A percentile compares a stretch with the other conserved stretches of the same genome.
Conservation (phyloP, 2,113 vertebrate genomes). For the Etia nguti region DNA sequence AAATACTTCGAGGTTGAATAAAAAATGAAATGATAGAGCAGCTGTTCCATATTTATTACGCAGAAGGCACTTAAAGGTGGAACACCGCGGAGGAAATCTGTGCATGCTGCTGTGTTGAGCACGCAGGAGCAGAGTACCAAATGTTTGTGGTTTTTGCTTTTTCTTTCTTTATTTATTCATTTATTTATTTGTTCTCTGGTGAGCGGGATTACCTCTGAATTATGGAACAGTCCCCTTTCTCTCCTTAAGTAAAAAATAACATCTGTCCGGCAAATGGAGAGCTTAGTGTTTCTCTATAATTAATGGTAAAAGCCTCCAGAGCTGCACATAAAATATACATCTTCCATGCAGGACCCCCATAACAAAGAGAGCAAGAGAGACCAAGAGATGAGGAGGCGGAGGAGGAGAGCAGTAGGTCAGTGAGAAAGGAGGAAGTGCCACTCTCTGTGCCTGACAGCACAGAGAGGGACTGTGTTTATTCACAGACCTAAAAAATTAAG, state of each 20-base stretch:
- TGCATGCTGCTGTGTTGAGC: conserved; percentile 2
- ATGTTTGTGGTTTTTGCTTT: conserved; percentile 64
- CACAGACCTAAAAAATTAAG: not conserved
- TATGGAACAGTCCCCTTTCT: conserved; percentile 74
- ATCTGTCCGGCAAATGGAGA: conserved; percentile 79
- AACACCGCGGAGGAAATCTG: conserved; percentile 16
- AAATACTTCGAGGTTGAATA: conserved; percentile 40
- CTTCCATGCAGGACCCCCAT: conserved; percentile 29
- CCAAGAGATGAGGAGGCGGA: not conserved
- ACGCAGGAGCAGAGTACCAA: conserved; percentile 7
- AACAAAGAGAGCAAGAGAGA: conserved; percentile 62
- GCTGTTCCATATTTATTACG: conserved; percentile 64
- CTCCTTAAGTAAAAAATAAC: conserved; percentile 77
- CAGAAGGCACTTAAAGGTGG: conserved; percentile 42
- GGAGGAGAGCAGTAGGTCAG: not conserved
- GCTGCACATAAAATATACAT: conserved; percentile 77
- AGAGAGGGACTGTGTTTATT: not conserved
- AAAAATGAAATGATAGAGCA: conserved; percentile 53
- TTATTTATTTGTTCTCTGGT: conserved; percentile 73
- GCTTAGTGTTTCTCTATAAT: conserved; percentile 79
- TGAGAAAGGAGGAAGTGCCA: not conserved
- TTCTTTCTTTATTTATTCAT: conserved; percentile 72
- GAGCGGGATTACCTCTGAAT: conserved; percentile 72
- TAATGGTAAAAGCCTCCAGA: conserved; percentile 81
- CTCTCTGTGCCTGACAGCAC: not conserved